phyloP scores from a whole-genome alignment of 1,140 invertebrate species.

The Cotesia chilonis region DNA sequence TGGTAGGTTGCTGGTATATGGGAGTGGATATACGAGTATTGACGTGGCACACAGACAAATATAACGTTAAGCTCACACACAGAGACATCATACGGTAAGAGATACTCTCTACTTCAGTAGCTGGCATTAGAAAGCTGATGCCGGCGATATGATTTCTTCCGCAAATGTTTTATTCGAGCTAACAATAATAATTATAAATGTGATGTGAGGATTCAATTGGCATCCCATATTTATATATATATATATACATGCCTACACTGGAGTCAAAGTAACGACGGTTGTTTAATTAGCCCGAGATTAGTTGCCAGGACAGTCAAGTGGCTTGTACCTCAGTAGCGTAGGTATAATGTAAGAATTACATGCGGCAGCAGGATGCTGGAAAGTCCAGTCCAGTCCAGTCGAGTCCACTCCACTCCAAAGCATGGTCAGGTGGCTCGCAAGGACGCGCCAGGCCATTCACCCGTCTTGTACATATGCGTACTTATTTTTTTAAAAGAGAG shows the following conservation, averaged over 20 bases:
- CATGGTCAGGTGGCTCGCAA: slow-evolving; percentile 67
- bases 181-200: too few species aligned
- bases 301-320: too few species aligned
- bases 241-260: too few species aligned
- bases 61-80: too few species aligned
- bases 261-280: too few species aligned
- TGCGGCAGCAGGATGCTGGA: slow-evolving; percentile 53
- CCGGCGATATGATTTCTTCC: background rate
- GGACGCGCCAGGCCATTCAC: slow-evolving; percentile 67
- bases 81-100: too few species aligned
- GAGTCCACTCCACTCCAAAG: slow-evolving; percentile 30
- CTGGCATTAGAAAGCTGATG: slow-evolving; percentile 1
- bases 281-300: too few species aligned
- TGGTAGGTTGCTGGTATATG: too few species aligned
- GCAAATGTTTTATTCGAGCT: background rate
- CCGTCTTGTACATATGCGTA: slow-evolving; percentile 47
- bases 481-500: slow-evolving; percentile 19
- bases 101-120: too few species aligned
- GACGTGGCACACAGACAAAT: too few species aligned
- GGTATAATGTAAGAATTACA: slow-evolving; percentile 10
- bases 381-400: slow-evolving; percentile 41
- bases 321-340: background rate
- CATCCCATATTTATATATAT: background rate
- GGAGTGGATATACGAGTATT: too few species aligned
- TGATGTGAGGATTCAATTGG: slow-evolving; percentile 35